These are phyloP conservation scores for Pseudomyrmex gracilis DNA, from an alignment of 1,140 invertebrate genomes.

Conservation along the genomic window DNA sequence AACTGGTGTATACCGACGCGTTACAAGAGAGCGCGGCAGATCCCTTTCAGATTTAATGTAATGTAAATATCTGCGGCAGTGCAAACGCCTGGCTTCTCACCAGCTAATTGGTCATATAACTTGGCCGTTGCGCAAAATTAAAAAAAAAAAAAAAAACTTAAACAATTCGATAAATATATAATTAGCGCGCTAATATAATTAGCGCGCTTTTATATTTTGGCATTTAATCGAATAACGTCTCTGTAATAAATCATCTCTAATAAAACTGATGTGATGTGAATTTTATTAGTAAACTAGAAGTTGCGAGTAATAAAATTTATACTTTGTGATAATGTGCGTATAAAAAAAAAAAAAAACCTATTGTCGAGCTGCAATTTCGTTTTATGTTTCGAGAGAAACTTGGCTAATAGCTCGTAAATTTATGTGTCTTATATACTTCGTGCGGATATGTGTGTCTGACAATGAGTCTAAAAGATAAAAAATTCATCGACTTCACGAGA, in stretches of 20 bases:
- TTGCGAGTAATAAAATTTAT: no score
- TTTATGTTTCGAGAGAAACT: neutral
- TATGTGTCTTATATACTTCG: neutral
- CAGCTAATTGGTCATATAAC: conserved; percentile 78
- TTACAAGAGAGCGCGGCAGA: conserved; percentile 65
- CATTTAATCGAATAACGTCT: no score
- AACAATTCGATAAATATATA: conserved; percentile 26
- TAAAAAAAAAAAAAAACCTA: no score
- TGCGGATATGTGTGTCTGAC: neutral
- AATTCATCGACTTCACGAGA: conserved; percentile 60
- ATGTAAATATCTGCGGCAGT: conserved; percentile 77
- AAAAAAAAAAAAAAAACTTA: neutral
- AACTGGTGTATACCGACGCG: conserved; percentile 58
- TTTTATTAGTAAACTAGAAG: no score
- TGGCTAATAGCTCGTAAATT: neutral
- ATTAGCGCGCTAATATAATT: conserved; percentile 11
- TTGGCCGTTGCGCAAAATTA: conserved; percentile 9
- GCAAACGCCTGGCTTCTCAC: conserved; percentile 70
- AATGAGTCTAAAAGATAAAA: conserved; percentile 46
- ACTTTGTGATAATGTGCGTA: no score
- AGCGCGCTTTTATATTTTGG: no score
- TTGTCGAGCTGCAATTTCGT: neutral
- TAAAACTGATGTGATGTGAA: no score
- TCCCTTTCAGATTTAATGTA: conserved; percentile 80
- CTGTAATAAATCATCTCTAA: no score